Conservation (phyloP, 2,113 vertebrate species). For the Sialia sialis region DNA sequence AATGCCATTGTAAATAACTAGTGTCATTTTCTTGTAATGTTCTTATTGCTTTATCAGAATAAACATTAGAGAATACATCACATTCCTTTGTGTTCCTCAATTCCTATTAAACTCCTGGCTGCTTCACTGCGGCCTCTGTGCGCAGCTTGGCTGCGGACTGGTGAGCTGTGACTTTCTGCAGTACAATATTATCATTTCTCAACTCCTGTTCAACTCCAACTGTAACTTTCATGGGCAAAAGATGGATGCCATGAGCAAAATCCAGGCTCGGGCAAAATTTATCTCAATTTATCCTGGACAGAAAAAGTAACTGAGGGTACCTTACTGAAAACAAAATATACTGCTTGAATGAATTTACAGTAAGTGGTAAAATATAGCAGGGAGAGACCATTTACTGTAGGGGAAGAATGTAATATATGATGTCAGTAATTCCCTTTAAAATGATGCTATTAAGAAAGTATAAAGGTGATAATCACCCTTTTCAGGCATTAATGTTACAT, state of each 20-base stretch:
- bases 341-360: constrained; percentile 30
- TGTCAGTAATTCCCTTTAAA: neutral
- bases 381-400: neutral
- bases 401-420: neutral
- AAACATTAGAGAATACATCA: neutral
- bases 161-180: constrained; percentile 18
- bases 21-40: neutral
- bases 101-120: neutral
- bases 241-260: constrained; percentile 29
- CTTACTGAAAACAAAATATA: constrained; percentile 34
- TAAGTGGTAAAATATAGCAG: constrained; percentile 18
- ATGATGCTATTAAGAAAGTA: neutral
- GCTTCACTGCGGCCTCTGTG: neutral
- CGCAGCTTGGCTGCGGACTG: neutral
- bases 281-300: constrained; percentile 47
- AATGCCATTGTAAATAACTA: neutral
- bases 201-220: neutral
- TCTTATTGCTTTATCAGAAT: neutral
- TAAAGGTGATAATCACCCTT: neutral
- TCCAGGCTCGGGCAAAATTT: constrained; percentile 2
- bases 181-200: constrained; percentile 6
- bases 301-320: constrained; percentile 2
- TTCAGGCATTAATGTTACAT: neutral
- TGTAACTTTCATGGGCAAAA: constrained; percentile 34
- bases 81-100: neutral